A percentile compares a stretch with the other conserved stretches of the same genome.
These are phyloP conservation scores for Acestrorhynchus altus DNA, from an alignment of 2,797 vertebrate species.

Conservation along the genomic window DNA sequence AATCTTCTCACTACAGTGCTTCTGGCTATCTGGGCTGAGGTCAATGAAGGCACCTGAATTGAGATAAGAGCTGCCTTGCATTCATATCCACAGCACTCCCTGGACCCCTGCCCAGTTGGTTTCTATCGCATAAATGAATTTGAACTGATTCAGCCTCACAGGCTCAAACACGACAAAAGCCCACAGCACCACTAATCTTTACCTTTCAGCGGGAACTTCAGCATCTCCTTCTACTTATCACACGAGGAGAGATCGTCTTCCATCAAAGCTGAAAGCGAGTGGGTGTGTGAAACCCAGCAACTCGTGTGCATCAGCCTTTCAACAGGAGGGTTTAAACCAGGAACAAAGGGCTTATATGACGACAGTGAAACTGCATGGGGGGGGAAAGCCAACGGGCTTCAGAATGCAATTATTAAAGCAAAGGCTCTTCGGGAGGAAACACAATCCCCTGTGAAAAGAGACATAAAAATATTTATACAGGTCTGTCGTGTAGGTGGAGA, in stretches of 20 bases:
- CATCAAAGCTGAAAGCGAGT: constrained; percentile 6
- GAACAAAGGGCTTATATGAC: constrained; percentile 8
- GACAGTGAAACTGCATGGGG: background rate
- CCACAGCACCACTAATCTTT: constrained; percentile 10
- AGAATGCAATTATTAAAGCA: constrained; percentile 20
- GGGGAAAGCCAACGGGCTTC: background rate
- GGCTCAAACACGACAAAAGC: background rate
- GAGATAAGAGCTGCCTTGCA: constrained; percentile 29
- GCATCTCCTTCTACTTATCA: constrained; percentile 30
- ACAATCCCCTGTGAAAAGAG: constrained; percentile 19
- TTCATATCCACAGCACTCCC: constrained; percentile 9
- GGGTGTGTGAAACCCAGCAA: constrained; percentile 15
- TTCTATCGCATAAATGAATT: constrained; percentile 23
- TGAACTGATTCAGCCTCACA: constrained; percentile 20
- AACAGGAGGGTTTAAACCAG: constrained; percentile 25
- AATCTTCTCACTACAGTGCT: constrained; percentile 10
- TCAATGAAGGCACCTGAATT: constrained; percentile 11
- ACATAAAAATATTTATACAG: constrained; percentile 7
- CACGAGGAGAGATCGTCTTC: background rate
- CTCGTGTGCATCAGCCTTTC: background rate
- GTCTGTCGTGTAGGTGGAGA: constrained; percentile 2
- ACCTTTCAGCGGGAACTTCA: constrained; percentile 17
- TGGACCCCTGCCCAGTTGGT: constrained; percentile 11
- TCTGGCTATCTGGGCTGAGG: constrained; percentile 9
- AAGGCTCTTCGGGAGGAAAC: constrained; percentile 1